phyloP scores from a whole-genome alignment of 1,140 invertebrate genomes.

The Diabrotica undecimpunctata region DNA sequence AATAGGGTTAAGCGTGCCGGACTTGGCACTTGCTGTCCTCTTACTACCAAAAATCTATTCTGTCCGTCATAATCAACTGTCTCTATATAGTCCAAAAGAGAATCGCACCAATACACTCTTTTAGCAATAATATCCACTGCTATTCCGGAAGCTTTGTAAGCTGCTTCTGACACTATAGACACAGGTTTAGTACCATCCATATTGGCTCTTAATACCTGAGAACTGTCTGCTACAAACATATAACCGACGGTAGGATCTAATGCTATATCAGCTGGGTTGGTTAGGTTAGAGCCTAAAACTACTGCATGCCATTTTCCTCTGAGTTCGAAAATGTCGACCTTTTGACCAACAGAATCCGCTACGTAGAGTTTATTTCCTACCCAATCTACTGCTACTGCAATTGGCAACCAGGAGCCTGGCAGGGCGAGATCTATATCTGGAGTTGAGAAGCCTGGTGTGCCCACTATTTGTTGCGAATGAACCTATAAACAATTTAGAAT shows the following conservation, averaged over 20 bases:
- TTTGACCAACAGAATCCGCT: constrained; percentile 86
- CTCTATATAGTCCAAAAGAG: constrained; percentile 94
- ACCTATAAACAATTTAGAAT: constrained; percentile 49
- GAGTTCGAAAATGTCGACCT: constrained; percentile 90
- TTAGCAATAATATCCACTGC: constrained; percentile 82
- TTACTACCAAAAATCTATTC: constrained; percentile 70
- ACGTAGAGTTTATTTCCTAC: constrained; percentile 94
- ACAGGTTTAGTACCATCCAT: constrained; percentile 85
- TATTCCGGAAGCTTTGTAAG: constrained; percentile 85
- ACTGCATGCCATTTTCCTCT: constrained; percentile 81
- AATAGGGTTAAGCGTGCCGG: constrained; percentile 82
- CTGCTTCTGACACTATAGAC: constrained; percentile 83
- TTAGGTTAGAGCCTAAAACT: constrained; percentile 87
- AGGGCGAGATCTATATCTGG: constrained; percentile 65
- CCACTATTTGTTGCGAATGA: constrained; percentile 59
- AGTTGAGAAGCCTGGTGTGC: constrained; percentile 45
- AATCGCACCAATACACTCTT: constrained; percentile 95
- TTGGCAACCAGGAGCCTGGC: constrained; percentile 82
- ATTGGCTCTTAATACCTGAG: constrained; percentile 80
- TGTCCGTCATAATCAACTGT: constrained; percentile 92
- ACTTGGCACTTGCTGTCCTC: constrained; percentile 82
- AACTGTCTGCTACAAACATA: constrained; percentile 93
- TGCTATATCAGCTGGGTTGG: constrained; percentile 84
- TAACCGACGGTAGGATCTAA: constrained; percentile 85
- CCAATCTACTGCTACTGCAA: constrained; percentile 94